A percentile compares a stretch with the other conserved stretches of the same genome.
Conservation (phyloP, 2,888 invertebrate species). For the Cantharis rustica region DNA sequence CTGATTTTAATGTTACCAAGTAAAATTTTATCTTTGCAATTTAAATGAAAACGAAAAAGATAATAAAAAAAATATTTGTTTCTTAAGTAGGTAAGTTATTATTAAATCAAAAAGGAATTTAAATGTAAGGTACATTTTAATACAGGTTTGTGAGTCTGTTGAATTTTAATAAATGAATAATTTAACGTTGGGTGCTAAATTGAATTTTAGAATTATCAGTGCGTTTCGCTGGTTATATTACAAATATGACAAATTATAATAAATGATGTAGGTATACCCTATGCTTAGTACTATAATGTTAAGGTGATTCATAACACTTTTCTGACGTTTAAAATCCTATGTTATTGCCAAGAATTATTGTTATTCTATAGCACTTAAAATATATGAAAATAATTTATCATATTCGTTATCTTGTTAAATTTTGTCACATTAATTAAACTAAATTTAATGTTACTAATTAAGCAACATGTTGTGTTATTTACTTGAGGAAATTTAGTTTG, state of each 20-base stretch:
- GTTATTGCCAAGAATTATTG: neutral
- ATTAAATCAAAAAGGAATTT: neutral
- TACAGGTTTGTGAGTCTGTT: neutral
- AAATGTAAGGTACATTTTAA: neutral
- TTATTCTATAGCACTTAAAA: neutral
- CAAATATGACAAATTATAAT: conserved; percentile 1
- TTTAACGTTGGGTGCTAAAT: neutral
- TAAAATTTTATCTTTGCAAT: no score
- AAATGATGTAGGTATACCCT: neutral
- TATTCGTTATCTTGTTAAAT: neutral
- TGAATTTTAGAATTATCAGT: neutral
- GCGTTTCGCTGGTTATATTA: neutral
- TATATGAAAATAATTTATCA: conserved; percentile 13
- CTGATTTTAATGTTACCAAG: neutral
- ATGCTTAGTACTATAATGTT: conserved; percentile 2
- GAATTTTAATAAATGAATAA: neutral
- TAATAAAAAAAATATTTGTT: neutral
- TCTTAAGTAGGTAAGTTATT: neutral
- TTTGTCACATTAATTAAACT: conserved; percentile 8
- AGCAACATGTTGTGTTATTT: neutral
- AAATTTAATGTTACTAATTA: conserved; percentile 4
- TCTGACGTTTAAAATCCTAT: conserved; percentile 1
- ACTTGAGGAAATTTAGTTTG: neutral
- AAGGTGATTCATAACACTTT: neutral
- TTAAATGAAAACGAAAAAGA: neutral